phyloP scores from a whole-genome alignment of 2,888 invertebrate genomes.

The Liodrosophila aerea region DNA sequence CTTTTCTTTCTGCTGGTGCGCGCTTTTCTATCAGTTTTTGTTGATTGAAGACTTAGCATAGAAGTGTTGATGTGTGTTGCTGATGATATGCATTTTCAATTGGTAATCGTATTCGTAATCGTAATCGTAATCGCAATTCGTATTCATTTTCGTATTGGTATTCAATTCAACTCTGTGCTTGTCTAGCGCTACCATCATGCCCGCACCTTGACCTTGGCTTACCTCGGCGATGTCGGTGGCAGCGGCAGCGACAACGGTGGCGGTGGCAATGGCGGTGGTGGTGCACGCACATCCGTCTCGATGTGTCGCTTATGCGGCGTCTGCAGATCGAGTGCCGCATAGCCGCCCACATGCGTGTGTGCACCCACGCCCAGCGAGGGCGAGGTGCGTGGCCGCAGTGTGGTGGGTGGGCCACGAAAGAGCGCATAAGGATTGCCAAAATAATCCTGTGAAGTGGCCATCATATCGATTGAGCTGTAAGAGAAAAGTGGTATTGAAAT shows the following conservation, averaged over 20 bases:
- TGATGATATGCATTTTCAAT: conserved; percentile 27
- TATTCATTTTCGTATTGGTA: too few species aligned
- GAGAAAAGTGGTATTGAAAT: conserved; percentile 23
- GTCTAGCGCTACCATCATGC: conserved; percentile 38
- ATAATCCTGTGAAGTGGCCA: conserved; percentile 81
- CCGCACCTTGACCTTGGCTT: conserved; percentile 61
- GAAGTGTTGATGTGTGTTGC: conserved; percentile 66
- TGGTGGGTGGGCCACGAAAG: conserved; percentile 80
- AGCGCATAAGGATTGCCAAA: conserved; percentile 82
- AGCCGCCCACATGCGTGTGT: conserved; percentile 36
- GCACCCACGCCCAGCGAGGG: conserved; percentile 65
- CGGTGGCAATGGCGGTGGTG: conserved; percentile 75
- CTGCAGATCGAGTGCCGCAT: conserved; percentile 79
- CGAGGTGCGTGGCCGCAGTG: conserved; percentile 80
- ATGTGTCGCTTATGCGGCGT: conserved; percentile 80
- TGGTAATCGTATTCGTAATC: too few species aligned
- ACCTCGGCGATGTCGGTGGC: conserved; percentile 80
- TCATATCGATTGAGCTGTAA: conserved; percentile 72
- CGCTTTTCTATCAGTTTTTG: conserved; percentile 35
- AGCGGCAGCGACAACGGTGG: conserved; percentile 72
- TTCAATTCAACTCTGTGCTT: conserved; percentile 48
- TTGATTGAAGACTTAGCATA: conserved; percentile 80
- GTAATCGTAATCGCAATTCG: too few species aligned
- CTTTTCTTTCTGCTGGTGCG: conserved; percentile 20
- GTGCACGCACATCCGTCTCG: conserved; percentile 77